Conservation (phyloP, 2,797 vertebrate species). For the Setipinna tenuifilis region DNA sequence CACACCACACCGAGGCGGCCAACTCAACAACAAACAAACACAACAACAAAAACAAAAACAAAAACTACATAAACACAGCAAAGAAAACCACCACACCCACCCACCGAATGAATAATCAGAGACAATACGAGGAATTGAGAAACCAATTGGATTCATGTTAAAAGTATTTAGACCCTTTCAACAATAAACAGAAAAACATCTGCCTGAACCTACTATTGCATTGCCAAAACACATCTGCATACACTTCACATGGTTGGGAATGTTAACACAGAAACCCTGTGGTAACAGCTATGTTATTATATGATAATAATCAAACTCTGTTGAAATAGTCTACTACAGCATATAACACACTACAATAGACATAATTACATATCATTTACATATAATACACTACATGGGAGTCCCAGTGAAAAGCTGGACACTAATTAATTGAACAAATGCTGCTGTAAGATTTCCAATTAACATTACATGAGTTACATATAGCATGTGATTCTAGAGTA, state of each 20-base stretch:
- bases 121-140: neutral
- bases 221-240: too few species aligned
- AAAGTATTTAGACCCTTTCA: neutral
- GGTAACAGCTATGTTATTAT: too few species aligned
- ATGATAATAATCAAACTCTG: too few species aligned
- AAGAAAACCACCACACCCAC: neutral
- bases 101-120: neutral
- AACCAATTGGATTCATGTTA: neutral
- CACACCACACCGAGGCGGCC: neutral
- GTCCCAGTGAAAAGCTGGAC: neutral
- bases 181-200: too few species aligned
- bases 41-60: too few species aligned
- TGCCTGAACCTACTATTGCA: too few species aligned
- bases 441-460: neutral
- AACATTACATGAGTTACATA: neutral
- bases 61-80: too few species aligned
- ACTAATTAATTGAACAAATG: neutral
- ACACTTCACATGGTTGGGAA: too few species aligned
- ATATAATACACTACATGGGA: neutral
- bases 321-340: too few species aligned
- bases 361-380: too few species aligned
- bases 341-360: too few species aligned
- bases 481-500: neutral
- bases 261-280: too few species aligned
- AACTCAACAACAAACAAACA: neutral